Conservation (phyloP, 1,140 invertebrate species). For the Pristionchus pacificus region DNA sequence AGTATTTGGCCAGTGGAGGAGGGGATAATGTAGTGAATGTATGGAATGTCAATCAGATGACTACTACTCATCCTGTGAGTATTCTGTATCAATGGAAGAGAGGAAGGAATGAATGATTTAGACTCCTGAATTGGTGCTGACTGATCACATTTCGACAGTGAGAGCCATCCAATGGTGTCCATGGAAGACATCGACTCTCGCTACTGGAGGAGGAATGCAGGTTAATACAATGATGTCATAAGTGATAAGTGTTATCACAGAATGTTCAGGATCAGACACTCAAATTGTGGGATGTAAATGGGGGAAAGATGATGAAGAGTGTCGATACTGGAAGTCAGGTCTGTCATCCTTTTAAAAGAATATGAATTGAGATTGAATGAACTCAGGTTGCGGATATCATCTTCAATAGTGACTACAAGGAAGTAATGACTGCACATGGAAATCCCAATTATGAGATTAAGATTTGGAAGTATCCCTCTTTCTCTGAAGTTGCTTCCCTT, state of each 20-base stretch:
- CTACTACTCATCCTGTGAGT: conserved; percentile 7
- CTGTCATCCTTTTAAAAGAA: background rate
- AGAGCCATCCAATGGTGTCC: conserved; percentile 21
- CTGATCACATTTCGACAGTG: conserved; percentile 24
- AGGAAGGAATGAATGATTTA: conserved; percentile 6
- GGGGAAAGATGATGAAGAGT: conserved; percentile 9
- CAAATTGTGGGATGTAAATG: conserved; percentile 22
- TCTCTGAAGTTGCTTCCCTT: background rate
- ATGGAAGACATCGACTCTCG: conserved; percentile 19
- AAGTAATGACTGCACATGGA: conserved; percentile 6
- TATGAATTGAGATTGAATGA: too few species aligned
- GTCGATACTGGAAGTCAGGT: conserved; percentile 8
- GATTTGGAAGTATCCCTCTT: conserved; percentile 16
- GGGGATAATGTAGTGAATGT: conserved; percentile 23
- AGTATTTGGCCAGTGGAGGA: conserved; percentile 18
- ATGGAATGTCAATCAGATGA: conserved; percentile 8
- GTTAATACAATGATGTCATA: too few species aligned
- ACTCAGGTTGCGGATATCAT: conserved; percentile 11
- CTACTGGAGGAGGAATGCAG: conserved; percentile 25
- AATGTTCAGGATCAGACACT: conserved; percentile 19
- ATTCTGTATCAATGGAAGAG: background rate
- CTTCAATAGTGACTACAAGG: conserved; percentile 12
- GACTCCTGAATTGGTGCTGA: background rate
- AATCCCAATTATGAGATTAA: background rate
- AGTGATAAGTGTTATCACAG: too few species aligned